Conservation (phyloP, 2,113 vertebrate genomes). For the Clupea harengus region DNA sequence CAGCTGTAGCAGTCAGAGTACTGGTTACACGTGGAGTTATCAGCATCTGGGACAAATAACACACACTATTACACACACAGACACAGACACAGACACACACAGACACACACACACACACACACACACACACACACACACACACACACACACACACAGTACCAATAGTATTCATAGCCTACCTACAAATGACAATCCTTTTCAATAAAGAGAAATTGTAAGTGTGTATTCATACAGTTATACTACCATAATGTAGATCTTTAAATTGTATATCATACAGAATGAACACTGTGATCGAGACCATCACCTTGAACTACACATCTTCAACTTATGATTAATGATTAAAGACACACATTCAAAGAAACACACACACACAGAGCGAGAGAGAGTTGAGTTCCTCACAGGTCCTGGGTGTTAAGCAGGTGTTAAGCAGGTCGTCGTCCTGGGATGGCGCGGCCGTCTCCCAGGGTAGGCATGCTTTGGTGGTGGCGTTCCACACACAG, state of each 20-base stretch:
- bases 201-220: too few relatives aligned
- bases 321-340: too few relatives aligned
- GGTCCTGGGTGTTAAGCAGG: constrained; percentile 37
- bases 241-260: too few relatives aligned
- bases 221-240: too few relatives aligned
- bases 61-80: not conserved
- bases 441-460: constrained; percentile 54
- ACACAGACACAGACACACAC: too few relatives aligned
- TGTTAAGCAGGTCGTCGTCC: constrained; percentile 25
- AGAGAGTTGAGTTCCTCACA: constrained; percentile 30
- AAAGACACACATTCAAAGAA: not conserved
- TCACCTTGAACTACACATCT: too few relatives aligned
- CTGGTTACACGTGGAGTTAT: constrained; percentile 88
- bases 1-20: constrained; percentile 98
- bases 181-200: too few relatives aligned
- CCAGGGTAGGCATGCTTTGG: constrained; percentile 78
- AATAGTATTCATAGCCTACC: not conserved
- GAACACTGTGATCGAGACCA: too few relatives aligned
- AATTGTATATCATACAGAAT: too few relatives aligned
- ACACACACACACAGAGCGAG: not conserved
- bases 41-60: constrained; percentile 69
- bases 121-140: too few relatives aligned
- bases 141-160: too few relatives aligned
- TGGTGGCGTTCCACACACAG: constrained; percentile 79
- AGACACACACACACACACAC: too few relatives aligned